Base-by-base conservation (phyloP, 2,888 invertebrate genomes). In the Andrena dorsata region DNA sequence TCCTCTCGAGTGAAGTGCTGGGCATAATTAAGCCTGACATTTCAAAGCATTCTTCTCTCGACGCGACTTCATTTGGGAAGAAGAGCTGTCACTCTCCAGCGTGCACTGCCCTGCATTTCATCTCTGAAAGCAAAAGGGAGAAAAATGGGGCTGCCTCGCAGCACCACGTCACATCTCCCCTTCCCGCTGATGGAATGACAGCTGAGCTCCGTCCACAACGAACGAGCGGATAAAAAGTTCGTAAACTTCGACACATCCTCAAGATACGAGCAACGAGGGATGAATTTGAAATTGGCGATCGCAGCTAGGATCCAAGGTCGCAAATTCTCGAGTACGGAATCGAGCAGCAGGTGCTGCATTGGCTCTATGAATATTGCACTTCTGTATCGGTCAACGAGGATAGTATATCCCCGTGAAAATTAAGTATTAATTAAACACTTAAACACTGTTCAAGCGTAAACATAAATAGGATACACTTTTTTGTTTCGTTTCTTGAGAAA, bases 381-480 rank as follows among this genome's bases (percentile, higher is more conserved):
- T 75, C 32, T 13, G 10, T 23, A 68, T 58, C 60, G 20, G 7
- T 0, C n/a, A 23, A 71, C 20, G 66, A 66, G 82, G 74, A 60
- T 63, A 82, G 63, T 60, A 76, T 2, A 64, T 28, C 47, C 61
- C 20, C 58, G 3, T 60, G 35, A 47, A 49, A 28, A 72, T 64
- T 82, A 82, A 72, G 51, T 64, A 69, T 53, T n/a, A n/a, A n/a
- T n/a, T n/a, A n/a, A n/a, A n/a, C n/a, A 13, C 58, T 56, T 64
- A 80, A 78, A 13, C 47, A 41, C 28, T 30, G 56, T 61, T 78
- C 72, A 71, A 78, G 35, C 5, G 49, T 61, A 32, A 35, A 10
- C 35, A 23, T 35, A 8, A 16, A 41, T 41, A 4, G 16, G 4
- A 41, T 16, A 41, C 5, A 16, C 16, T 5, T 13, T 41, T 41